Conservation (phyloP, 2,113 vertebrate species). For the Oncorhynchus mykiss region DNA sequence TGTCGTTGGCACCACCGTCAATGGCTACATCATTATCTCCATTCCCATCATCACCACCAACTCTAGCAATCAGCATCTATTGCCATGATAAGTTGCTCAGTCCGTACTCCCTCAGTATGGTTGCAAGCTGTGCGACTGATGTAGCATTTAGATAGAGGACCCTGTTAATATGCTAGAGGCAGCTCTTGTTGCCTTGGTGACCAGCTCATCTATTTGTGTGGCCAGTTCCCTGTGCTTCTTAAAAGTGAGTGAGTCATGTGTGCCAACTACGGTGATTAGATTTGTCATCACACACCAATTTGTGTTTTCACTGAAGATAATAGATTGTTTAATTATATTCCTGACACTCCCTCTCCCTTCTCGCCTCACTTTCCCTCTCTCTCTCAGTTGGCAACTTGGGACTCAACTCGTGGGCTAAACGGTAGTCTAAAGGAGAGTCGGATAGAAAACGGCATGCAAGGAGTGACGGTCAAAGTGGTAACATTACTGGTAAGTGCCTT, state of each 20-base stretch:
- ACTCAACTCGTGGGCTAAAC: conserved; percentile 91
- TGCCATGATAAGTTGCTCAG: too few species aligned
- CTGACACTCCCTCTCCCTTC: conserved; percentile 8
- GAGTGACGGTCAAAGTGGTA: conserved; percentile 73
- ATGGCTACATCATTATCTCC: too few species aligned
- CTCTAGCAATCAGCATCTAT: background rate
- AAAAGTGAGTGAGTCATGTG: conserved; percentile 4
- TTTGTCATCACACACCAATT: background rate
- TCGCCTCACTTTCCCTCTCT: conserved; percentile 27
- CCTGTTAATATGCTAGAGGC: conserved; percentile 9
- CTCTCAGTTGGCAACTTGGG: conserved; percentile 92
- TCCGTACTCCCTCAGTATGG: too few species aligned
- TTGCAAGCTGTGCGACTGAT: too few species aligned
- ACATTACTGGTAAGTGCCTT: conserved; percentile 29
- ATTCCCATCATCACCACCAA: too few species aligned
- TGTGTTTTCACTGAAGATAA: background rate
- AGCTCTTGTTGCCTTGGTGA: conserved; percentile 43
- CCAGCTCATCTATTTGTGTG: conserved; percentile 13
- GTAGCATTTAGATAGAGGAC: background rate
- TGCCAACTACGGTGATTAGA: background rate
- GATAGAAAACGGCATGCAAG: conserved; percentile 91
- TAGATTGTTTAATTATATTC: background rate
- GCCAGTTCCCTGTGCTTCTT: background rate
- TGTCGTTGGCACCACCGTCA: background rate
- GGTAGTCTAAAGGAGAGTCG: conserved; percentile 93